phyloP scores from a whole-genome alignment of 2,797 vertebrate species.

The Synanceia verrucosa region DNA sequence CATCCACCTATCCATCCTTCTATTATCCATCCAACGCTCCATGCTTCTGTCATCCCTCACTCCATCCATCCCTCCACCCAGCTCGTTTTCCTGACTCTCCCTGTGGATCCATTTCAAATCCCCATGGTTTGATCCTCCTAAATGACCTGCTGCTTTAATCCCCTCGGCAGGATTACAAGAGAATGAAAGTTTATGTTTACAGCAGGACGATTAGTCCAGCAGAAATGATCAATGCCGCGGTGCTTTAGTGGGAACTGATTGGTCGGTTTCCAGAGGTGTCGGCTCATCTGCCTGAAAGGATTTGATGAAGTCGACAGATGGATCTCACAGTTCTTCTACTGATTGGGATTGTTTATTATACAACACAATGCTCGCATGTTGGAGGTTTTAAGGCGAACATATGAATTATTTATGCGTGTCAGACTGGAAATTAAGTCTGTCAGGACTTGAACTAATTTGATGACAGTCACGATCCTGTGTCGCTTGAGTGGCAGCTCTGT shows the following conservation, averaged over 20 bases:
- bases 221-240: conserved; percentile 35
- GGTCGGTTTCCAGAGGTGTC: conserved; percentile 17
- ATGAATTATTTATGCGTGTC: background rate
- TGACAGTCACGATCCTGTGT: background rate
- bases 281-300: background rate
- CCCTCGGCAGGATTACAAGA: conserved; percentile 47
- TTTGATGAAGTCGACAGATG: background rate
- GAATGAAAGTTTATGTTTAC: conserved; percentile 58
- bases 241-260: conserved; percentile 1
- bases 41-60: background rate
- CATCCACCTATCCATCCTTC: background rate
- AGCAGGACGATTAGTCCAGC: conserved; percentile 13
- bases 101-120: conserved; percentile 68
- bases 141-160: conserved; percentile 58
- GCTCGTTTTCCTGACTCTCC: conserved; percentile 17
- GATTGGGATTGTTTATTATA: background rate
- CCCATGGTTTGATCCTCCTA: conserved; percentile 41
- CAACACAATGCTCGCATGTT: background rate
- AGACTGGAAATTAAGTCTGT: background rate
- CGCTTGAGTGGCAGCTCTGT: background rate
- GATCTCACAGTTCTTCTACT: background rate
- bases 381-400: background rate
- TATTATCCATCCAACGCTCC: background rate
- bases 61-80: background rate
- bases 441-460: background rate